phyloP scores from a whole-genome alignment of 2,113 vertebrate genomes.

The Coptodon rendalli region DNA sequence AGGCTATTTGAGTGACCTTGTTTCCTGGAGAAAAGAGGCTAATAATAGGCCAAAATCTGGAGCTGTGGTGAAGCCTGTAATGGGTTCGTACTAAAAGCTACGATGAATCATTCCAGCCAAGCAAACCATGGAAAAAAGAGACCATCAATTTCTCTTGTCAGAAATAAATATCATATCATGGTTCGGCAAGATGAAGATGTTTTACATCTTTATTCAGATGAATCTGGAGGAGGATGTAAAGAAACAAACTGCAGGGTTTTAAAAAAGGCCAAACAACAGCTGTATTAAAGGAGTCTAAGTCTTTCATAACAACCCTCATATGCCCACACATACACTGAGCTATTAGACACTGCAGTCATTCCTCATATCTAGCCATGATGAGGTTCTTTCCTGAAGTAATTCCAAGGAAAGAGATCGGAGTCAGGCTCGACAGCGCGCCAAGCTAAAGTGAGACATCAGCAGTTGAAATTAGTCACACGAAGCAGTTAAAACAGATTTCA shows the following conservation, averaged over 20 bases:
- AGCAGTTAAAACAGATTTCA: background rate
- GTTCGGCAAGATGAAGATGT: constrained; percentile 5
- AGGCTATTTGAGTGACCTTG: constrained; percentile 65
- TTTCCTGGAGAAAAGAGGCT: constrained; percentile 65
- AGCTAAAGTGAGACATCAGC: background rate
- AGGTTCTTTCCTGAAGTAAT: background rate
- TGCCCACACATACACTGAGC: background rate
- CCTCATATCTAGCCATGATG: background rate
- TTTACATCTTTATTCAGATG: background rate
- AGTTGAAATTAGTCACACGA: background rate
- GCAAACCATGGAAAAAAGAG: constrained; percentile 34
- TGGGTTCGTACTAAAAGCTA: constrained; percentile 45
- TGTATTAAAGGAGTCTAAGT: background rate
- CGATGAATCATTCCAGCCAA: constrained; percentile 37
- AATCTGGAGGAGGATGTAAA: background rate
- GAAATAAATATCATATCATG: background rate
- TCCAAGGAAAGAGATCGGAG: background rate
- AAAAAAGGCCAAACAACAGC: background rate
- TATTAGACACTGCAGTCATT: background rate
- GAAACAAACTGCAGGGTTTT: background rate
- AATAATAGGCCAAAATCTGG: constrained; percentile 70
- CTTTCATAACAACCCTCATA: background rate
- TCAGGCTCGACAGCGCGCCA: background rate
- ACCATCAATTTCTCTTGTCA: constrained; percentile 12
- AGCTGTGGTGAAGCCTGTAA: constrained; percentile 53